phyloP scores from a whole-genome alignment of 2,888 invertebrate species.

The Spisula solida region DNA sequence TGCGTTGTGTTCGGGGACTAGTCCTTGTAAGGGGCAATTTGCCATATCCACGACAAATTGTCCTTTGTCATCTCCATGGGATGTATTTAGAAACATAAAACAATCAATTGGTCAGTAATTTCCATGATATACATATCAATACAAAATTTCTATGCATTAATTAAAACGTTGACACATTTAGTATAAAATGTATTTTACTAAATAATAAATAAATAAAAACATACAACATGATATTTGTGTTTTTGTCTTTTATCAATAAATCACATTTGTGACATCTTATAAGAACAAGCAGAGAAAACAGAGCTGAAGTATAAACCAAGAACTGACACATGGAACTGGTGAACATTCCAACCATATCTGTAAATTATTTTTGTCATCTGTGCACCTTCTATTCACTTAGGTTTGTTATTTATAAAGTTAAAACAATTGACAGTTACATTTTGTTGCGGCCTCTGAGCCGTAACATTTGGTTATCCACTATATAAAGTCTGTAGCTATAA shows the following conservation, averaged over 20 bases:
- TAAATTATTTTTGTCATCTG: too few species aligned
- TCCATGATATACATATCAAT: neutral
- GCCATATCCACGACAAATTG: neutral
- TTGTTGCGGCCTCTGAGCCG: too few species aligned
- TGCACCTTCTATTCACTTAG: too few species aligned
- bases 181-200: conserved; percentile 24
- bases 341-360: too few species aligned
- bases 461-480: too few species aligned
- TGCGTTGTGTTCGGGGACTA: neutral
- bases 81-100: neutral
- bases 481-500: too few species aligned
- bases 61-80: neutral
- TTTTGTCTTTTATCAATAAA: neutral
- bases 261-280: neutral
- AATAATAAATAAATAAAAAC: neutral
- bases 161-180: conserved; percentile 24
- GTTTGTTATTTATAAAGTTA: too few species aligned
- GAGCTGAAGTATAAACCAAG: too few species aligned
- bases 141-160: neutral
- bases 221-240: neutral
- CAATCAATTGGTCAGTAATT: neutral
- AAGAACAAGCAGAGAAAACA: neutral
- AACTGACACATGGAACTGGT: too few species aligned
- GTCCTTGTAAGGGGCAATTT: neutral
- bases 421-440: too few species aligned